These are phyloP conservation scores for Polydrusus tereticollis DNA, from an alignment of 2,888 invertebrate genomes.

Conservation along the genomic window DNA sequence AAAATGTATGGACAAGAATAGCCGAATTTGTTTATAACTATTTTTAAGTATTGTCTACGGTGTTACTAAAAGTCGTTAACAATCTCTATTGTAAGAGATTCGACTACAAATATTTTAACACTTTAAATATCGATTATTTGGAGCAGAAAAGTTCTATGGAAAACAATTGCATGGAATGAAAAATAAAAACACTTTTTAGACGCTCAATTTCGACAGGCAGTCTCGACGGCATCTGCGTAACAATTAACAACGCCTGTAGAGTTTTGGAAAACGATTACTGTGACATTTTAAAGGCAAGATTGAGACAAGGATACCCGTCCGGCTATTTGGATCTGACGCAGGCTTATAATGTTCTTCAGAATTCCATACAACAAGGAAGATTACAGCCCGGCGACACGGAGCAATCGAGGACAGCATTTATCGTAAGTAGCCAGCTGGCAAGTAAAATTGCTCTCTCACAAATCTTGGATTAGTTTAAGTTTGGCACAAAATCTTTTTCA, in stretches of 20 bases:
- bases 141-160: no score
- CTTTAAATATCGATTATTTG: no score
- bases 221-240: constrained; percentile 95
- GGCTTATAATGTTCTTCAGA: constrained; percentile 87
- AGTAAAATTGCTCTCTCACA: no score
- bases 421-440: constrained; percentile 72
- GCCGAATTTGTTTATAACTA: neutral
- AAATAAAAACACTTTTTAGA: constrained; percentile 10
- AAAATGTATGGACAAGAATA: neutral
- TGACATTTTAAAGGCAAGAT: constrained; percentile 77
- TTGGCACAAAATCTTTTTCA: no score
- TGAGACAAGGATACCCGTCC: constrained; percentile 85
- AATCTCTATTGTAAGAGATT: no score
- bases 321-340: constrained; percentile 84
- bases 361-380: constrained; percentile 84
- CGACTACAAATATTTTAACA: no score
- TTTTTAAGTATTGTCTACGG: no score
- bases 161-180: no score
- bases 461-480: no score
- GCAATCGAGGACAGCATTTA: constrained; percentile 80
- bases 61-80: no score
- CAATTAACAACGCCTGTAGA: constrained; percentile 92
- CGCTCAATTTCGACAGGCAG: constrained; percentile 92
- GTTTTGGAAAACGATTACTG: constrained; percentile 89
- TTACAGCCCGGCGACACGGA: constrained; percentile 85